These are phyloP conservation scores for Bellardia pandia DNA, from an alignment of 2,888 invertebrate species.

Conservation along the genomic window DNA sequence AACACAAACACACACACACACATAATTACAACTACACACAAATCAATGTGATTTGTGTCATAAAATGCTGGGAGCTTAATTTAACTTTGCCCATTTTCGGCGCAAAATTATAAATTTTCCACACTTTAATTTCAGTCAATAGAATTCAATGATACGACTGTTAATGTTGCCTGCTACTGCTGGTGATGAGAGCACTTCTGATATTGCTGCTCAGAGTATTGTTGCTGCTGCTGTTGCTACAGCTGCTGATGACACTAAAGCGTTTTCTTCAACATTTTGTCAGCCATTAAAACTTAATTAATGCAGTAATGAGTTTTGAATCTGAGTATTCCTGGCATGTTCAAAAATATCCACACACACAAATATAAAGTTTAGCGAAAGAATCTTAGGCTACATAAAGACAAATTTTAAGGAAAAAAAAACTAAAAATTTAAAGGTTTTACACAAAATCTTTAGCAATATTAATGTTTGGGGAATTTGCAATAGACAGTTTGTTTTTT, in stretches of 20 bases:
- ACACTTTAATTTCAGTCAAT: slow-evolving; percentile 33
- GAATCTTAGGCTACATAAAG: neutral
- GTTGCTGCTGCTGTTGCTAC: slow-evolving; percentile 1
- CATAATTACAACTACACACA: neutral
- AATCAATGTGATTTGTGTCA: slow-evolving; percentile 25
- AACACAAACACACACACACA: neutral
- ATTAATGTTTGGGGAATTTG: slow-evolving; percentile 17
- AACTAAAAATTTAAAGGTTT: slow-evolving; percentile 43
- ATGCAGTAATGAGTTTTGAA: slow-evolving; percentile 66
- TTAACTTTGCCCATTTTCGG: slow-evolving; percentile 25
- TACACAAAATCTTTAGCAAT: slow-evolving; percentile 6
- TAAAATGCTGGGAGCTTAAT: slow-evolving; percentile 9
- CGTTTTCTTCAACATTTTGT: slow-evolving; percentile 56
- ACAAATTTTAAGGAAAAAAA: slow-evolving; percentile 6
- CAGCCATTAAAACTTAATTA: slow-evolving; percentile 71
- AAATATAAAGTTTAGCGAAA: neutral
- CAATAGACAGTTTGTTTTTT: neutral
- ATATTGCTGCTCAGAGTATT: slow-evolving; percentile 15
- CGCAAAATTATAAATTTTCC: neutral
- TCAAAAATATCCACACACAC: neutral
- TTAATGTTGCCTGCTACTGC: neutral
- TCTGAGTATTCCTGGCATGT: slow-evolving; percentile 40
- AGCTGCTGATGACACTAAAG: slow-evolving; percentile 54
- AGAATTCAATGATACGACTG: neutral
- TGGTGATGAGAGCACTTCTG: neutral